These are phyloP conservation scores for Lacanobia oleracea DNA, from an alignment of 2,888 invertebrate species.

Conservation along the genomic window DNA sequence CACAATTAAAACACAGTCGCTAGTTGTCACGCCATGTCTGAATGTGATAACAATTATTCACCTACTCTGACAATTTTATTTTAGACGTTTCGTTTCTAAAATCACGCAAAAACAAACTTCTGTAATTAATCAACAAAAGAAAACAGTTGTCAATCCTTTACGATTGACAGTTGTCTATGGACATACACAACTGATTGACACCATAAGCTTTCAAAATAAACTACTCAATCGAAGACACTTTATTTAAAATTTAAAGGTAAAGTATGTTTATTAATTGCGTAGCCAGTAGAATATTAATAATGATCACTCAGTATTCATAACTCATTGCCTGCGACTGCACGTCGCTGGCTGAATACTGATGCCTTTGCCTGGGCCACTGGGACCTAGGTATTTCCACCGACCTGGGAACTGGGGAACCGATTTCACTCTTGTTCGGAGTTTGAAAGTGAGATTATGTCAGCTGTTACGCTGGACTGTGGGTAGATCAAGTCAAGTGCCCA, in stretches of 20 bases:
- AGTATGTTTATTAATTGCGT: conserved; percentile 58
- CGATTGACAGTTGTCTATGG: too few relatives aligned
- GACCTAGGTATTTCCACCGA: conserved; percentile 30
- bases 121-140: too few relatives aligned
- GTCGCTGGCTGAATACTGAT: conserved; percentile 38
- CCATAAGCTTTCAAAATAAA: conserved; percentile 30
- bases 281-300: conserved; percentile 43
- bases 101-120: conserved; percentile 7
- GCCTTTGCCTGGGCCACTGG: conserved; percentile 16
- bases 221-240: conserved; percentile 24
- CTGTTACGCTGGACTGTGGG: conserved; percentile 39
- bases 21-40: conserved; percentile 27
- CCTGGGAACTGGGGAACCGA: conserved; percentile 51
- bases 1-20: background rate
- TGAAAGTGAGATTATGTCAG: conserved; percentile 59
- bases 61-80: background rate
- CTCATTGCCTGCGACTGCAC: conserved; percentile 14
- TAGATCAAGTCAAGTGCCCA: conserved; percentile 10
- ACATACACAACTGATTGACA: background rate
- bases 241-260: conserved; percentile 47
- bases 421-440: conserved; percentile 62
- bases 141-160: background rate
- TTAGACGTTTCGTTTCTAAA: background rate
- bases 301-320: conserved; percentile 51
- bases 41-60: conserved; percentile 20